Evolutionary conservation across 1,140 invertebrate genomes (phyloP), one percentile per base, ranked within the genome.

Genomic region (Drosophila sturtevanti): DNA sequence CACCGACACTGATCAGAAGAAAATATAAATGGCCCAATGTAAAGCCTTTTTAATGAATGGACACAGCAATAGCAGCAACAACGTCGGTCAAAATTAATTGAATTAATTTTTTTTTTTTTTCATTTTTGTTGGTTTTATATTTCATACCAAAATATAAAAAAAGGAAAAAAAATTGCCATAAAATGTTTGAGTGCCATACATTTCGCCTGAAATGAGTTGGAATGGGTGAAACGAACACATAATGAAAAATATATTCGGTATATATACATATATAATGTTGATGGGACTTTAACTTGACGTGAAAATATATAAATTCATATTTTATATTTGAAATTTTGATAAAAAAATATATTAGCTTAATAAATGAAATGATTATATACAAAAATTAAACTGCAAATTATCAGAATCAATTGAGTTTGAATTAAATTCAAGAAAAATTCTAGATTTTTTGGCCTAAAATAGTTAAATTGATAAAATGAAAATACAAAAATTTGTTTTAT

Each of bases 41-140:
- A 60, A 72, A 74, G 56, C n/a, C 44, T 35, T 74, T 75, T 69
- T 75, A 72, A 76, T 55, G 37, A 64, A 75, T 63, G 67, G 21
- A 62, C 63, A 52, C 63, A 52, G 72, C 61, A 41, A 31, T 35
- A 52, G 41, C 38, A 37, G 31, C 48, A 35, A n/a, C 37, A 35
- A 16, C n/a, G 22, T 18, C 51, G 35, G 22, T 35, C 22, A 34
- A 52, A 69, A 76, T 77, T 81, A 86, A 86, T 87, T 79, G 63
- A 72, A 86, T 75, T 87, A 78, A 87, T 81, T 64, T 66, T 62
- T 65, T 79, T 67, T 70, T 51, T 38, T 48, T 55, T 64, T 58
- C 63, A 65, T 77, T 48, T 67, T 67, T 51, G 52, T 55, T 61
- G 65, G 44, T 79, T 62, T 62, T 22, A 55, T 31, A 65, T 63